Evolutionary conservation across 1,140 invertebrate genomes (phyloP), one percentile per base, ranked within the genome.

Genomic region (Ceratina australensis): DNA sequence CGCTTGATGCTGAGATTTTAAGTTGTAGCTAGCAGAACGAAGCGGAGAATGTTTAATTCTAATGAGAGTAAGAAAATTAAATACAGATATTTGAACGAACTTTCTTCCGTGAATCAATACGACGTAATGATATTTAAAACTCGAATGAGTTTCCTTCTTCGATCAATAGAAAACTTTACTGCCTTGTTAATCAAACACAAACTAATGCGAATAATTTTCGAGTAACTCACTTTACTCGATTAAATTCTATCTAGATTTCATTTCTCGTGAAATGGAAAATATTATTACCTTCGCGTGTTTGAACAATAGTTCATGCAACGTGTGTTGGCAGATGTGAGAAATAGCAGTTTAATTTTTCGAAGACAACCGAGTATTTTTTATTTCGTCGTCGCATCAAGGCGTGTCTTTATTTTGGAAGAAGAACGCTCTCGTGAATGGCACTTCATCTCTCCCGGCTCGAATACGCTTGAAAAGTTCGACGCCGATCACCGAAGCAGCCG

Each of bases 391-490:
- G 7, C 7, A 16, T 24, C 24, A 63, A 56, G 16, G 47, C 54
- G 79, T 59, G 66, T 78, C 59, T 68, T 52, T 47, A 71, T 28
- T 54, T 71, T 1, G 0, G 18, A 20, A n/a, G 10, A 60, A 61
- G 67, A 56, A 72, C 13, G 26, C 18, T 72, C 28, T 54, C 42
- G 12, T 24, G 49, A n/a, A 33, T 63, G 76, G 78, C 81, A 67
- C 67, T 83, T 74, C 60, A 73, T 78, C 67, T 72, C 61, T 63
- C 49, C 61, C 26, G 50, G 24, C 42, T 72, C 5, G 28, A 63
- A 75, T 81, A 57, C 72, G 66, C 26, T 82, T 67, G 68, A 82
- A 75, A 81, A 82, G 60, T 72, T 59, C 63, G 18, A 82, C 72
- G 69, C 71, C 28, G 82, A 79, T 83, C 78, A 57, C 20, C 60